phyloP scores from a whole-genome alignment of 2,113 vertebrate species.

The Buteo buteo region DNA sequence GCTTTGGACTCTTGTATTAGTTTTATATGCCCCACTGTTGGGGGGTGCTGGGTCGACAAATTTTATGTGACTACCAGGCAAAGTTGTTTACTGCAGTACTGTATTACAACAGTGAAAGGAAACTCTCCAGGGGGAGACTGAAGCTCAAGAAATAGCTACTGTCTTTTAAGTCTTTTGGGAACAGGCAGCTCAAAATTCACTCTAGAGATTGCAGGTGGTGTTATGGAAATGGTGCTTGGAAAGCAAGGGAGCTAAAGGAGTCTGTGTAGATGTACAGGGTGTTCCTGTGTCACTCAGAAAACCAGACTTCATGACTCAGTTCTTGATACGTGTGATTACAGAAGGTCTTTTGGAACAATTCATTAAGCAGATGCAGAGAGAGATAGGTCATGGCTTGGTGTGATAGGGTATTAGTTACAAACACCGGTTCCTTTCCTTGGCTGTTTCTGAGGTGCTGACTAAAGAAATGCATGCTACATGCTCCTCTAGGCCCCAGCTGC shows the following conservation, averaged over 20 bases:
- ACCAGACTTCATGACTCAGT: not conserved
- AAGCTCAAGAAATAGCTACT: not conserved
- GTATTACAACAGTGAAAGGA: not conserved
- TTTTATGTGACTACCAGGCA: not conserved
- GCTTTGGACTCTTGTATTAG: not conserved
- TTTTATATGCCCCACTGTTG: not conserved
- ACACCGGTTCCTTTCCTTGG: not conserved
- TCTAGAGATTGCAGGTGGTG: not conserved
- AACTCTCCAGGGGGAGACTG: not conserved
- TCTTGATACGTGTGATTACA: not conserved
- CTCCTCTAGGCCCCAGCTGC: not conserved
- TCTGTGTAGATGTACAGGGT: not conserved
- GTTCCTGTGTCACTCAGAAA: not conserved
- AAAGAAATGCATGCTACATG: not conserved
- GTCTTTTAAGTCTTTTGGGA: not conserved
- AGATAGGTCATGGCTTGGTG: not conserved
- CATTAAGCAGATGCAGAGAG: not conserved
- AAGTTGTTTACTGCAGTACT: not conserved
- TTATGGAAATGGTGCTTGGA: not conserved
- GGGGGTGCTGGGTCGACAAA: not conserved
- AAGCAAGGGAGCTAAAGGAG: not conserved
- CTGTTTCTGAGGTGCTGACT: not conserved
- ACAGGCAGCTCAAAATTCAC: not conserved
- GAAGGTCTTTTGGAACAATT: not conserved
- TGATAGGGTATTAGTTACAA: not conserved